Percentiles rank a stretch among this genome's conserved stretches.
Evolutionary conservation across 37 sponge, comb jelly and placozoan genomes (phyloP).

Genomic region (Chondrilla cf. caribensis): DNA sequence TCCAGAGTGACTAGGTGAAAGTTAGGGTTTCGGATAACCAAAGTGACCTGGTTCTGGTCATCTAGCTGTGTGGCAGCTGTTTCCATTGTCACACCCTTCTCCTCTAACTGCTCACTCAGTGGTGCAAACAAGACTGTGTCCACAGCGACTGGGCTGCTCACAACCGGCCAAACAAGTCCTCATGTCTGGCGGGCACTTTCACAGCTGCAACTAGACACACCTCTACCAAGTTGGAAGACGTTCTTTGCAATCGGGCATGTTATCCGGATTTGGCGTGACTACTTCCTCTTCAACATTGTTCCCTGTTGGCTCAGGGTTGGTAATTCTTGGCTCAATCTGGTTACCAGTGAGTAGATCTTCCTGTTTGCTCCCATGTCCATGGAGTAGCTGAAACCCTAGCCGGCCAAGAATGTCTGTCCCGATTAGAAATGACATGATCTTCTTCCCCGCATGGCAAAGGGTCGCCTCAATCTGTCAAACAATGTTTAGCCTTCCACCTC

Average conservation of each 20-base stretch:
- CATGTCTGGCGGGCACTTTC: background rate
- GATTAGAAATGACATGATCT: too few relatives aligned
- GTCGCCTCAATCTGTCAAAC: background rate
- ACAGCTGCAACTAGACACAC: background rate
- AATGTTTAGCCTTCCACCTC: constrained; percentile 14
- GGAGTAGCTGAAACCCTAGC: too few relatives aligned
- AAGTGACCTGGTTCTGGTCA: constrained; percentile 36
- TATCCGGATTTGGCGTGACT: background rate
- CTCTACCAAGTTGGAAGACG: background rate
- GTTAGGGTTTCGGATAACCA: constrained; percentile 44
- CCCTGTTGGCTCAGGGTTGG: too few relatives aligned
- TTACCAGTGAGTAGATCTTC: too few relatives aligned
- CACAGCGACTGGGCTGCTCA: too few relatives aligned
- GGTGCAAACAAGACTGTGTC: too few relatives aligned
- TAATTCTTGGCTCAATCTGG: too few relatives aligned
- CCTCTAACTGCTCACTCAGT: too few relatives aligned
- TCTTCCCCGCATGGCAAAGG: background rate
- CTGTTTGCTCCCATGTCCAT: too few relatives aligned
- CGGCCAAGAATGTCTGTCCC: too few relatives aligned
- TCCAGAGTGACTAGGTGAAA: constrained; percentile 34
- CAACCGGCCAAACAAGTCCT: background rate
- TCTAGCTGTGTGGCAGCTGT: too few relatives aligned
- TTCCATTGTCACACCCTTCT: too few relatives aligned
- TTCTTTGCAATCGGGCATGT: background rate
- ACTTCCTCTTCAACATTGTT: background rate